Evolutionary conservation across 2,113 vertebrate species (phyloP), one percentile per base, ranked within the genome.

Genomic region (Rhagologus leucostigma): DNA sequence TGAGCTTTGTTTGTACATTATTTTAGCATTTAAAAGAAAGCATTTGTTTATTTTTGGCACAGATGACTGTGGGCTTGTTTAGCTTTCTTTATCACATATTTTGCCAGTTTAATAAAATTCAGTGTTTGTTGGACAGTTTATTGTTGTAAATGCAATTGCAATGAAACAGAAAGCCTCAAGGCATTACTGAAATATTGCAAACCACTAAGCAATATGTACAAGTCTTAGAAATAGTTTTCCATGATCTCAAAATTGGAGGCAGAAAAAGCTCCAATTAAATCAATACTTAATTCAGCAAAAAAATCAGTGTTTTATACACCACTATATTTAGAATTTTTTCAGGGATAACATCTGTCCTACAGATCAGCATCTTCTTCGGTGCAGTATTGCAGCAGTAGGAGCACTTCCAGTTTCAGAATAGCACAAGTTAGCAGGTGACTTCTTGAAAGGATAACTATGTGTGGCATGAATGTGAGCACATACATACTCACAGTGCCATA

Each of bases 31-130:
- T 84, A 90, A 93, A 89, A 87, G 60, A 86, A 96, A 95, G 64
- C 64, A 90, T 82, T 96, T 96, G 85, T 90, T 95, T 96, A 56
- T 79, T 86, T 96, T 93, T 93, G 92, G 88, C 92, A 67, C 30
- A 89, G 64, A 33, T 81, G 52, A 84, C 88, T 77, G 73, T 29
- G 22, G 68, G 53, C 80, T 95, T 93, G 21, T 84, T 95, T 75
- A 87, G 60, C 69, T 93, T 95, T 44, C 83, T 93, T 90, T 93
- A 91, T 95, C 86, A 81, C 56, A 49, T 95, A 89, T 93, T 95
- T 97, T 91, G 47, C 89, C 84, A 95, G 86, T 94, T 97, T 95
- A 97, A 96, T 95, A 95, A 95, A 93, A 89, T 77, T 93, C 84
- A 75, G 76, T 90, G 52, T 95, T 96, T 95, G 83, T 89, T 91